Evolutionary conservation across 2,888 invertebrate species (phyloP).

Genomic region (Hymenopus coronatus): DNA sequence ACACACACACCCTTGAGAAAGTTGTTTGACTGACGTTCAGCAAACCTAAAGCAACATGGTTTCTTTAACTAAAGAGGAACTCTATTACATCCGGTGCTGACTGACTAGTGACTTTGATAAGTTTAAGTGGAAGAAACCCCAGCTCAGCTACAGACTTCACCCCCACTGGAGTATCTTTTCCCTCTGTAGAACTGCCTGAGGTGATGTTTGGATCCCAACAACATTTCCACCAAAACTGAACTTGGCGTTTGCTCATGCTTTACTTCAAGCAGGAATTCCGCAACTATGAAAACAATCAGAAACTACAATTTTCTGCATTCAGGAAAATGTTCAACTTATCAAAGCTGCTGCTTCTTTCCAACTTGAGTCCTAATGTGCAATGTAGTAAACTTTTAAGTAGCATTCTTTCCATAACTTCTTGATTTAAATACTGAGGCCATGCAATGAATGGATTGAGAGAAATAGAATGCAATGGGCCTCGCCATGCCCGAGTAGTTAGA

Average conservation of each 20-base stretch:
- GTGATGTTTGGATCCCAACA: neutral
- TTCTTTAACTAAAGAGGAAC: slow-evolving; percentile 6
- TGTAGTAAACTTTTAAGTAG: too few relatives aligned
- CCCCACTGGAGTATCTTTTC: neutral
- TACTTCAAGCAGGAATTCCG: neutral
- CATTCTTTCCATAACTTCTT: too few relatives aligned
- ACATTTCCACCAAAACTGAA: neutral
- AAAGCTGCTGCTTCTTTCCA: too few relatives aligned
- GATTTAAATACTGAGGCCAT: too few relatives aligned
- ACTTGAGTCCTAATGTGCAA: too few relatives aligned
- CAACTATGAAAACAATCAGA: neutral
- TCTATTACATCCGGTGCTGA: slow-evolving; percentile 8
- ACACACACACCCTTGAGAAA: neutral
- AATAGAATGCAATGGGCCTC: too few relatives aligned
- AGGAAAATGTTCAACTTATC: too few relatives aligned
- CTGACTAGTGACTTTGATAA: slow-evolving; percentile 15
- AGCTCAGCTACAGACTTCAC: neutral
- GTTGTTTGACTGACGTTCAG: slow-evolving; percentile 15
- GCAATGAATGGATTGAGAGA: too few relatives aligned
- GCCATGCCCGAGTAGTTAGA: too few relatives aligned
- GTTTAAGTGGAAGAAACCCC: slow-evolving; percentile 18
- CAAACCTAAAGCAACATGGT: slow-evolving; percentile 6
- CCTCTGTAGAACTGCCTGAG: neutral
- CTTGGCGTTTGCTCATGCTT: neutral
- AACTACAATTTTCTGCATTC: neutral